These are phyloP conservation scores for Porites divaricata DNA, from an alignment of 92 coral and sea anemone species.

Conservation along the genomic window DNA sequence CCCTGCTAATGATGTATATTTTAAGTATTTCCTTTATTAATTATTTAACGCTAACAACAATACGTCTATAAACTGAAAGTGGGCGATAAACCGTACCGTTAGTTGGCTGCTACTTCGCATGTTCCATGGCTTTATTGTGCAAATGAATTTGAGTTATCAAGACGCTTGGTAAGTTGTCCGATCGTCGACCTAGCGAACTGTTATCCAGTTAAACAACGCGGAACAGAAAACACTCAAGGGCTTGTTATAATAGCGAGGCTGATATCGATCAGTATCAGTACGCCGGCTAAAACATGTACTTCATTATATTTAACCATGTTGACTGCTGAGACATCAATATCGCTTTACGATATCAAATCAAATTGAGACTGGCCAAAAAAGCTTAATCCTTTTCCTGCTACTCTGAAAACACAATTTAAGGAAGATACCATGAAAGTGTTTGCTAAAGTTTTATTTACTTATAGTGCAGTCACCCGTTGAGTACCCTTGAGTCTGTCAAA, in stretches of 20 bases:
- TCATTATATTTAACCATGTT: neutral
- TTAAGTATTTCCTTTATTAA: too few relatives aligned
- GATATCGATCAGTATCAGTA: neutral
- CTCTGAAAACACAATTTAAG: neutral
- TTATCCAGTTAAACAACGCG: neutral
- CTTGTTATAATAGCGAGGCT: neutral
- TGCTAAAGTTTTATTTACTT: neutral
- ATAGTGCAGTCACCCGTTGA: neutral
- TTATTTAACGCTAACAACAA: too few relatives aligned
- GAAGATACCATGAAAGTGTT: neutral
- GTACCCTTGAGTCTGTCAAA: constrained; percentile 9
- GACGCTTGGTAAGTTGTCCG: neutral
- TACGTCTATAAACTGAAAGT: too few relatives aligned
- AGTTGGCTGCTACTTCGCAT: neutral
- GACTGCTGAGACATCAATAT: neutral
- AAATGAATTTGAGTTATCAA: neutral
- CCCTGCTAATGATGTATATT: too few relatives aligned
- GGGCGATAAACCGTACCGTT: too few relatives aligned
- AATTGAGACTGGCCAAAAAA: neutral
- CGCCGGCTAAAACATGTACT: neutral
- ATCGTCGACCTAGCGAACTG: neutral
- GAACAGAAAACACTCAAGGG: neutral
- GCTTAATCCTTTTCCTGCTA: neutral
- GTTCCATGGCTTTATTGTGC: neutral
- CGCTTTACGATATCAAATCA: neutral